A percentile compares a stretch with the other conserved stretches of the same genome.
Conservation (phyloP, 2,113 vertebrate genomes). For the Coregonus clupeaformis region DNA sequence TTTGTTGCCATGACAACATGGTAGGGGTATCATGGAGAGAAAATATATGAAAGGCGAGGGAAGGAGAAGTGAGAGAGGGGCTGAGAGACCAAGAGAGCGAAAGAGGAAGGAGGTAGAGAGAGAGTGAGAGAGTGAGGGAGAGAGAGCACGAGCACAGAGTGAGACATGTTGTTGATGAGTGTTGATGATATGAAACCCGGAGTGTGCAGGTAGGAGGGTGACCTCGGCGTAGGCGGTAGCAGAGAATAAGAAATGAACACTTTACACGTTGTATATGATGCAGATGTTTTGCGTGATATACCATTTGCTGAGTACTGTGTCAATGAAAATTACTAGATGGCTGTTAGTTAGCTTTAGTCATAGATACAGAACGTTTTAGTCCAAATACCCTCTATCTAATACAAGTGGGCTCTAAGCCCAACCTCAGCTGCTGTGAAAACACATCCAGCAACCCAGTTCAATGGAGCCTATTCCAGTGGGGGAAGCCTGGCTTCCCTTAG, state of each 20-base stretch:
- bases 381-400: not conserved
- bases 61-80: slow-evolving; percentile 21
- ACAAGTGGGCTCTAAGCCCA: not conserved
- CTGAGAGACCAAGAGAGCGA: not conserved
- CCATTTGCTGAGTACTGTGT: not conserved
- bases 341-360: not conserved
- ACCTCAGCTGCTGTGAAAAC: not conserved
- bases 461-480: slow-evolving; percentile 20
- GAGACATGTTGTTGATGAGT: slow-evolving; percentile 47
- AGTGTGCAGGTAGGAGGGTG: slow-evolving; percentile 70
- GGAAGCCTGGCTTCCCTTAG: no score
- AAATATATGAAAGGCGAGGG: slow-evolving; percentile 72
- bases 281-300: no score
- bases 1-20: slow-evolving; percentile 82
- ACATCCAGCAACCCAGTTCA: no score
- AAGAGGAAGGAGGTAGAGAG: no score
- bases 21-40: slow-evolving; percentile 77
- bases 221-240: slow-evolving; percentile 66
- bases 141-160: not conserved
- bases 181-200: slow-evolving; percentile 63
- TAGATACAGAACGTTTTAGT: not conserved
- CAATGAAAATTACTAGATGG: no score
- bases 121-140: not conserved
- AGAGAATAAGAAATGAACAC: slow-evolving; percentile 59
- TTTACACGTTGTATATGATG: slow-evolving; percentile 31